These are phyloP conservation scores for Gastrophysa polygoni DNA, from an alignment of 2,888 invertebrate species.

Conservation along the genomic window DNA sequence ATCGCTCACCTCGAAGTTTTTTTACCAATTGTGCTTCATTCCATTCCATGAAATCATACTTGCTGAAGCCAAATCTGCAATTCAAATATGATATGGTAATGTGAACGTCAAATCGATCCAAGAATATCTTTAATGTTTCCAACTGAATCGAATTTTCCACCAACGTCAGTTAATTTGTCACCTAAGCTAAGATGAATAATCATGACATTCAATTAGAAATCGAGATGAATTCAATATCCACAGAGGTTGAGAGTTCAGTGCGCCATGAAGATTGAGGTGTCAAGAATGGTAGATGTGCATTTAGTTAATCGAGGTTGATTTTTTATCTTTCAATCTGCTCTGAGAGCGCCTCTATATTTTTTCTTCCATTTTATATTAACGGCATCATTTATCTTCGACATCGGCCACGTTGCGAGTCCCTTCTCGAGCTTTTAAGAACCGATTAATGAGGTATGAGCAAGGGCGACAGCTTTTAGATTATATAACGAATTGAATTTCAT, in stretches of 20 bases:
- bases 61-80: too few relatives aligned
- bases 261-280: neutral
- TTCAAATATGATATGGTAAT: too few relatives aligned
- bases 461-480: slow-evolving; percentile 33
- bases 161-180: too few relatives aligned
- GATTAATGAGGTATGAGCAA: slow-evolving; percentile 31
- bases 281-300: neutral
- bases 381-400: slow-evolving; percentile 38
- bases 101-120: too few relatives aligned
- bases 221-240: neutral
- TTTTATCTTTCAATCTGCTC: neutral
- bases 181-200: too few relatives aligned
- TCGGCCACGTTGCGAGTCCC: slow-evolving; percentile 26
- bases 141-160: too few relatives aligned
- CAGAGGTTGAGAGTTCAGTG: neutral
- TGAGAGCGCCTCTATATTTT: slow-evolving; percentile 5
- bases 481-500: slow-evolving; percentile 31
- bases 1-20: too few relatives aligned
- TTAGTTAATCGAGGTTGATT: neutral
- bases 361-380: slow-evolving; percentile 19
- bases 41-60: too few relatives aligned
- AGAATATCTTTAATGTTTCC: too few relatives aligned
- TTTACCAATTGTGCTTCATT: too few relatives aligned
- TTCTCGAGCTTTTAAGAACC: slow-evolving; percentile 30
- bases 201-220: too few relatives aligned